A percentile compares a stretch with the other conserved stretches of the same genome.
Evolutionary conservation across 2,113 vertebrate species (phyloP).

Genomic region (Himantopus leucocephalus): DNA sequence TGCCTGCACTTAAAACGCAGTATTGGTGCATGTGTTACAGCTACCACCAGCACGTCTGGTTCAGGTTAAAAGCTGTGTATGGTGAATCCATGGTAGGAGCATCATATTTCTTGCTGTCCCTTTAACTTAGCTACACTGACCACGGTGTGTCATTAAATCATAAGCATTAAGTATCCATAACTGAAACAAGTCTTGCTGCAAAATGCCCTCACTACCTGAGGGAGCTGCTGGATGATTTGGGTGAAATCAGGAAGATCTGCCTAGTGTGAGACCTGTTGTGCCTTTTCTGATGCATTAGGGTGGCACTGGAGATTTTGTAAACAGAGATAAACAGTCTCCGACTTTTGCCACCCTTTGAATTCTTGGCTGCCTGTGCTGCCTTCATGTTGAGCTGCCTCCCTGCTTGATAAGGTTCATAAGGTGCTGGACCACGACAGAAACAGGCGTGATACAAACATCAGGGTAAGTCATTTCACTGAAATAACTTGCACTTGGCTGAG

Average conservation of each 20-base stretch:
- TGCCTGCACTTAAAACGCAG: neutral
- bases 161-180: neutral
- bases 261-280: neutral
- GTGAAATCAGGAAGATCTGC: neutral
- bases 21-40: neutral
- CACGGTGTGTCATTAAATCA: neutral
- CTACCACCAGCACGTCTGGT: neutral
- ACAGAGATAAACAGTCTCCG: neutral
- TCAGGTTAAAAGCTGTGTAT: neutral
- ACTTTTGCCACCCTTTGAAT: neutral
- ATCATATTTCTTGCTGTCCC: neutral
- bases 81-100: neutral
- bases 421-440: neutral
- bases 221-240: neutral
- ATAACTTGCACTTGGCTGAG: neutral
- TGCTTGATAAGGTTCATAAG: neutral
- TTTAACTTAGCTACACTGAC: neutral
- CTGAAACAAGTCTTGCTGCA: neutral
- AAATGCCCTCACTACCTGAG: neutral
- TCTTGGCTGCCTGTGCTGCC: neutral
- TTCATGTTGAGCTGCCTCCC: neutral
- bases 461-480: neutral
- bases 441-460: neutral
- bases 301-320: neutral
- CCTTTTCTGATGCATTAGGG: neutral